Base-by-base conservation (phyloP, 2,888 invertebrate genomes). In the Cataglyphis altisquamis region DNA sequence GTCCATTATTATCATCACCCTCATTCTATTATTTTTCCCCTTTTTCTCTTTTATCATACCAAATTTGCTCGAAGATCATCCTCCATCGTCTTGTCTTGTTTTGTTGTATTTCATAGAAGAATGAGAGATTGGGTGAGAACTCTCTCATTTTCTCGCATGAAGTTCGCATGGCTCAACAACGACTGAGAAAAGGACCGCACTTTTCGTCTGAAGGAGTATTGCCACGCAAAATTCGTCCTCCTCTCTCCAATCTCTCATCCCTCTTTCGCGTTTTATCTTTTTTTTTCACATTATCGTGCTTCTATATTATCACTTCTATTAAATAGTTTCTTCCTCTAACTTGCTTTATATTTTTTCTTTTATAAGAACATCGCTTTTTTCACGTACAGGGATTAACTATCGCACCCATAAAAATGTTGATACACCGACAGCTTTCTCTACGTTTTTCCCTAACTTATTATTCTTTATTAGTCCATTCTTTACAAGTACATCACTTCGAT, bases 181-280 rank as follows among this genome's bases (percentile, higher is more conserved):
- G 91, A 93, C 93, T 85, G 93, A 94, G 94, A 93, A 94, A 94
- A 94, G 92, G 94, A 94, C 94, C 94, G 94, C 94, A 92, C 93
- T 93, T 94, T 94, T 91, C 90, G 89, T 94, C 93, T 85, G 94
- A 94, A 92, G 94, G 86, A 92, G 93, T 93, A 85, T 90, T 88
- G 86, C 92, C 94, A 90, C 87, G 91, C 81, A 83, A 87, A 88
- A 84, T 78, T 85, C 84, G 80, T 84, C 39, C 52, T 67, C 32
- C 48, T 82, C 75, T 52, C 52, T 18, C 57, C n/a, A 63, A 1
- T 62, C 18, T 66, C 74, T 18, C 74, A 45, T 57, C 74, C 62
- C 63, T 80, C 55, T 63, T 5, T 45, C 55, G 29, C 36, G 25
- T 25, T 57, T 55, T 55, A 72, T 12, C 52, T 39, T 25, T 32